Evolutionary conservation across 1,140 invertebrate species (phyloP).

Genomic region (Bombus balteatus): DNA sequence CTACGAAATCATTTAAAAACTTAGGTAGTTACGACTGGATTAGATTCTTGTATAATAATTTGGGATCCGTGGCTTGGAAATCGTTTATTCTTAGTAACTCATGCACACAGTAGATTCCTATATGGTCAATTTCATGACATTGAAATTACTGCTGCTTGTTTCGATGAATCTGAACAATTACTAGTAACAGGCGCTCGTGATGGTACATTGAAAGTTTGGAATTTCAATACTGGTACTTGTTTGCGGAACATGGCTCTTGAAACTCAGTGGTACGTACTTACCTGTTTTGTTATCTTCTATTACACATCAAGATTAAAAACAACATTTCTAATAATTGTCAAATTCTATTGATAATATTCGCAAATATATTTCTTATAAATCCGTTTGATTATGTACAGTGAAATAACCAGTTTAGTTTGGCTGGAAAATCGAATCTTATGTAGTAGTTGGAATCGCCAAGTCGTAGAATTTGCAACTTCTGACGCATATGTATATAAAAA

Average conservation of each 20-base stretch:
- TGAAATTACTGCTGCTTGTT: conserved; percentile 90
- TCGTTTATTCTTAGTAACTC: conserved; percentile 85
- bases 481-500: conserved; percentile 77
- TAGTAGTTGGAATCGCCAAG: conserved; percentile 87
- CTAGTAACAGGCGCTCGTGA: conserved; percentile 88
- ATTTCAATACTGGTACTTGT: conserved; percentile 89
- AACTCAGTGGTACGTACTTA: conserved; percentile 75
- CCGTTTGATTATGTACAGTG: conserved; percentile 49
- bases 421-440: conserved; percentile 85
- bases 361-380: background rate
- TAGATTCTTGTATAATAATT: conserved; percentile 88
- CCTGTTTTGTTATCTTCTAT: background rate
- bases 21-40: conserved; percentile 85
- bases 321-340: too few species aligned
- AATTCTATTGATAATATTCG: background rate
- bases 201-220: conserved; percentile 89
- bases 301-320: background rate
- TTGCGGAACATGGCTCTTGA: conserved; percentile 86
- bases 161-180: conserved; percentile 87
- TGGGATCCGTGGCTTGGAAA: conserved; percentile 87
- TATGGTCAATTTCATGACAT: conserved; percentile 85
- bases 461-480: conserved; percentile 88
- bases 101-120: conserved; percentile 85
- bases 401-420: conserved; percentile 78
- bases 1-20: background rate